Conservation (phyloP, 1,140 invertebrate genomes). For the Heliconius hewitsoni region DNA sequence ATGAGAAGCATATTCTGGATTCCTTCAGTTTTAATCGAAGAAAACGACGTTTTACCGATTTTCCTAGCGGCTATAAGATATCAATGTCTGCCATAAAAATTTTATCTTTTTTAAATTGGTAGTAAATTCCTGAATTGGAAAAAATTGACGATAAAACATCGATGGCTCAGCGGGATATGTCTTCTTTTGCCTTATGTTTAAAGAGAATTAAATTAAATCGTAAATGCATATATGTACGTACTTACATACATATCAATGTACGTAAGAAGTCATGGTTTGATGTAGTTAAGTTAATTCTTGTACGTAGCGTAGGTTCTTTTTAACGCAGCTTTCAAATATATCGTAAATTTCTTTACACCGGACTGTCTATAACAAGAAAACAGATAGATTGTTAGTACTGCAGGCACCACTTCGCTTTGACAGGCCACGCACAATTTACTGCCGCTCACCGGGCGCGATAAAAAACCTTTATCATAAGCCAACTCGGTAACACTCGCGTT, state of each 20-base stretch:
- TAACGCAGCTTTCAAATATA: not conserved
- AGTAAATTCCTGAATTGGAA: constrained; percentile 34
- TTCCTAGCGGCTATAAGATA: constrained; percentile 12
- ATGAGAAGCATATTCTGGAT: not conserved
- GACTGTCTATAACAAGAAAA: constrained; percentile 28
- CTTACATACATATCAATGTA: not conserved
- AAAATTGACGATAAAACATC: constrained; percentile 31
- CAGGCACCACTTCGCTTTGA: constrained; percentile 53
- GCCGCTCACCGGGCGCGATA: constrained; percentile 65
- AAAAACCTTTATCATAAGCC: constrained; percentile 76
- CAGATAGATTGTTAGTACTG: constrained; percentile 32
- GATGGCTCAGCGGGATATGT: constrained; percentile 30
- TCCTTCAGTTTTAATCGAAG: not conserved
- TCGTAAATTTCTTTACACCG: not conserved
- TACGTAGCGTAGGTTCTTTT: not conserved
- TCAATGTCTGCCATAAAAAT: constrained; percentile 7
- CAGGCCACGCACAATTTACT: constrained; percentile 75
- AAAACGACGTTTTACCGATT: constrained; percentile 9
- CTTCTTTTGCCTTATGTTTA: constrained; percentile 17
- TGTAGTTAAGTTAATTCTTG: not conserved
- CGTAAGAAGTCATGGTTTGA: not conserved
- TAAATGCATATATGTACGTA: not conserved
- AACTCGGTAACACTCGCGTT: constrained; percentile 64
- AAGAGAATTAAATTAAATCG: constrained; percentile 4
- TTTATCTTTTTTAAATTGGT: constrained; percentile 28